Evolutionary conservation across 2,888 invertebrate genomes (phyloP).

Genomic region (Lepidochrysops patricia): DNA sequence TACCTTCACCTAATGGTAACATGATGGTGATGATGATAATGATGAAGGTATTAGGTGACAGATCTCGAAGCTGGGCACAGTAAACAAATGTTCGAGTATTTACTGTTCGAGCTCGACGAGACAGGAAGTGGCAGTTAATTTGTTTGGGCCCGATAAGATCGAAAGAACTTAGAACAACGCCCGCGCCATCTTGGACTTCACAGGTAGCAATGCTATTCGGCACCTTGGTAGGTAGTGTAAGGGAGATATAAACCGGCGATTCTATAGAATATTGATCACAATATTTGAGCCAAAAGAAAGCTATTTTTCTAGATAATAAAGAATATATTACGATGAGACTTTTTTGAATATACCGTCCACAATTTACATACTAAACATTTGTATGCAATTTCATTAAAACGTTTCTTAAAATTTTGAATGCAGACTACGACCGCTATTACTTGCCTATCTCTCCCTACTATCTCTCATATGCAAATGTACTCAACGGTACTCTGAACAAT

Average conservation of each 20-base stretch:
- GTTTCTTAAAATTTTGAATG: conserved; percentile 20
- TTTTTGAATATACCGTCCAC: not conserved
- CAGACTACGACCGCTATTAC: conserved; percentile 22
- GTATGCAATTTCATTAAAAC: conserved; percentile 9
- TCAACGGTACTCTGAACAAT: conserved; percentile 25
- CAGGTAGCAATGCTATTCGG: not conserved
- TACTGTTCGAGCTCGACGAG: not conserved
- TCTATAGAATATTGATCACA: no score
- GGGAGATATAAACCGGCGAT: no score
- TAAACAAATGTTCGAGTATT: not conserved
- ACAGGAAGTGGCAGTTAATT: not conserved
- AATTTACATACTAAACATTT: not conserved
- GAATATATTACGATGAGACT: not conserved
- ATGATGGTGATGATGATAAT: not conserved
- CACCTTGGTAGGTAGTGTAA: no score
- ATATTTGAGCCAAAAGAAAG: no score
- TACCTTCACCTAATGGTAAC: no score
- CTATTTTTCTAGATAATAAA: not conserved
- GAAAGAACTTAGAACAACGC: not conserved
- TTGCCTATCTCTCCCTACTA: conserved; percentile 23
- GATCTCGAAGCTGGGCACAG: not conserved
- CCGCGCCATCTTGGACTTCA: not conserved
- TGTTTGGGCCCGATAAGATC: not conserved
- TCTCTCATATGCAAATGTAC: conserved; percentile 28
- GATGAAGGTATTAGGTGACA: not conserved